A percentile compares a stretch with the other conserved stretches of the same genome.
phyloP scores from a whole-genome alignment of 2,797 vertebrate species.

The Ambastaia sidthimunki region DNA sequence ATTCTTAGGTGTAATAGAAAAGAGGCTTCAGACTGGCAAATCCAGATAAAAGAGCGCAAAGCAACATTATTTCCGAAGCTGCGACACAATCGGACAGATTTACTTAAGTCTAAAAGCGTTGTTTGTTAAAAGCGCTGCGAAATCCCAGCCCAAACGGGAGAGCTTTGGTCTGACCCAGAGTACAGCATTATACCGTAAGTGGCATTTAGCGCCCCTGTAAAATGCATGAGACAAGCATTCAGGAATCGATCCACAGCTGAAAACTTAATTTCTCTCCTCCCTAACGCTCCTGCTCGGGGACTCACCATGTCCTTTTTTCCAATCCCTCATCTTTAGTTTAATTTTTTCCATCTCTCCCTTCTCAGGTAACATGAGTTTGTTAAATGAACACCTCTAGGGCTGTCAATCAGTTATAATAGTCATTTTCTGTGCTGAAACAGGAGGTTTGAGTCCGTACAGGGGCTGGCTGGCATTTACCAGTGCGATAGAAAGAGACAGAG shows the following conservation, averaged over 20 bases:
- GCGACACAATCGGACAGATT: slow-evolving; percentile 64
- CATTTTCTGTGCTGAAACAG: slow-evolving; percentile 71
- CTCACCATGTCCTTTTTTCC: slow-evolving; percentile 55
- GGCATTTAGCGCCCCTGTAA: slow-evolving; percentile 78
- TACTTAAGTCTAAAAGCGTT: slow-evolving; percentile 67
- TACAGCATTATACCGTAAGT: slow-evolving; percentile 71
- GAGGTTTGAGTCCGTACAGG: slow-evolving; percentile 62
- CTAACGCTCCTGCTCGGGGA: slow-evolving; percentile 66
- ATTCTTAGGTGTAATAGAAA: slow-evolving; percentile 58
- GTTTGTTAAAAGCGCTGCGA: slow-evolving; percentile 61
- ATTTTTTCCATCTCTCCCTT: slow-evolving; percentile 46
- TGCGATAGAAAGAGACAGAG: slow-evolving; percentile 50
- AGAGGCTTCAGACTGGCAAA: slow-evolving; percentile 63
- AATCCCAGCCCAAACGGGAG: slow-evolving; percentile 67
- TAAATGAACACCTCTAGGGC: slow-evolving; percentile 71
- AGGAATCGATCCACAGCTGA: slow-evolving; percentile 70
- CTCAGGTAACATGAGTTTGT: slow-evolving; percentile 69
- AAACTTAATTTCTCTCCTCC: slow-evolving; percentile 73
- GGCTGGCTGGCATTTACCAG: slow-evolving; percentile 67
- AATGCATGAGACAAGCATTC: slow-evolving; percentile 76
- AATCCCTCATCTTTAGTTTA: slow-evolving; percentile 31
- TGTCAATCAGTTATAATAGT: slow-evolving; percentile 77
- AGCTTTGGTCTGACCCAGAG: slow-evolving; percentile 63
- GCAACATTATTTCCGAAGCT: slow-evolving; percentile 58
- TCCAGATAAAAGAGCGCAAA: slow-evolving; percentile 56